phyloP scores from a whole-genome alignment of 1,140 invertebrate species.

The Aphelenchoides avenae region DNA sequence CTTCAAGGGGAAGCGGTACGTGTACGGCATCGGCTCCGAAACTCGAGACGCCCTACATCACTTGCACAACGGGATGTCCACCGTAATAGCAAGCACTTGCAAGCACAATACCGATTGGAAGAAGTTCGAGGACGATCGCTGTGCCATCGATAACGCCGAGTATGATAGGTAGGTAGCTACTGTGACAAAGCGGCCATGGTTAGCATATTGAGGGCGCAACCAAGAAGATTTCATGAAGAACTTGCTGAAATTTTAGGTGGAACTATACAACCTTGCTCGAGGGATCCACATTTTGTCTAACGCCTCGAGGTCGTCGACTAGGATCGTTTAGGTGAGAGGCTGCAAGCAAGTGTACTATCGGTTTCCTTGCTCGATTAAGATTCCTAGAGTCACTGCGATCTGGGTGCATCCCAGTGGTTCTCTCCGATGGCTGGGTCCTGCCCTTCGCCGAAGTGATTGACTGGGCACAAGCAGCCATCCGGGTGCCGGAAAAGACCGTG shows the following conservation, averaged over 20 bases:
- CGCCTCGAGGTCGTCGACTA: conserved; percentile 87
- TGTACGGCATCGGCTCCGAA: conserved; percentile 96
- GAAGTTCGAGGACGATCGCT: conserved; percentile 88
- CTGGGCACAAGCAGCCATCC: conserved; percentile 87
- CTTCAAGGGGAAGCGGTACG: conserved; percentile 94
- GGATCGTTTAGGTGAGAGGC: conserved; percentile 88
- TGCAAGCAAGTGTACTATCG: conserved; percentile 67
- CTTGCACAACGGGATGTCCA: conserved; percentile 87
- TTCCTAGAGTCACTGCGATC: conserved; percentile 67
- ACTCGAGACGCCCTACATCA: conserved; percentile 95
- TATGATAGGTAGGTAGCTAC: conserved; percentile 98
- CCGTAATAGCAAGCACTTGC: conserved; percentile 93
- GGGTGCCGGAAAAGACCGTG: conserved; percentile 75
- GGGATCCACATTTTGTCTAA: conserved; percentile 96
- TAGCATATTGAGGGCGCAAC: neutral
- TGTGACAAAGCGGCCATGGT: too few relatives aligned
- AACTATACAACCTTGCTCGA: conserved; percentile 89
- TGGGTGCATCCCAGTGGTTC: conserved; percentile 91
- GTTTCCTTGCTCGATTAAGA: conserved; percentile 65
- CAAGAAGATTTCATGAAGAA: neutral
- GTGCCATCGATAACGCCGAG: conserved; percentile 88
- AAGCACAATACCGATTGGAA: conserved; percentile 96
- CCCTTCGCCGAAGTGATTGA: conserved; percentile 96
- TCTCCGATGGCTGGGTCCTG: conserved; percentile 92
- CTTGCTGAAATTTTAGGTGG: conserved; percentile 67